Conservation (phyloP, 2,797 vertebrate genomes). For the Xenentodon cancila region DNA sequence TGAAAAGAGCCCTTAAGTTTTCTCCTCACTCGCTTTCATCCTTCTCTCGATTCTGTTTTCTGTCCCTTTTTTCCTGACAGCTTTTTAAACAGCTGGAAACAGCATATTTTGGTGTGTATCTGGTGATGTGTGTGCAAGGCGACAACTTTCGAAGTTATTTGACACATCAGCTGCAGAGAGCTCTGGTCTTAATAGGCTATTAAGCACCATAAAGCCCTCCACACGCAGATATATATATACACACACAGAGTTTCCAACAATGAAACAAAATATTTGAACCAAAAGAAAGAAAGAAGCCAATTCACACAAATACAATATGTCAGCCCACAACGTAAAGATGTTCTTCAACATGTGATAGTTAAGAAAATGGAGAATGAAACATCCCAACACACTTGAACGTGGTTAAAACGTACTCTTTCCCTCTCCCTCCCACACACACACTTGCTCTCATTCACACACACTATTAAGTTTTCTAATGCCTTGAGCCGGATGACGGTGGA, state of each 20-base stretch:
- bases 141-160: conserved; percentile 65
- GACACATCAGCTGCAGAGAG: conserved; percentile 72
- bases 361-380: conserved; percentile 19
- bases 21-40: not conserved
- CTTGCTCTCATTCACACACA: conserved; percentile 56
- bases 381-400: conserved; percentile 44
- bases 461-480: conserved; percentile 73
- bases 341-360: conserved; percentile 22
- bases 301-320: conserved; percentile 32
- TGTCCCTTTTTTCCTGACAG: conserved; percentile 7
- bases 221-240: conserved; percentile 19
- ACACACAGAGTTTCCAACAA: conserved; percentile 25
- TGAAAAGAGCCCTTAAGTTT: not conserved
- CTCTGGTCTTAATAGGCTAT: conserved; percentile 78
- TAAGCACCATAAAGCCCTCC: conserved; percentile 67
- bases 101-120: conserved; percentile 34
- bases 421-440: not conserved
- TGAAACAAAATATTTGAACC: conserved; percentile 11
- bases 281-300: conserved; percentile 16
- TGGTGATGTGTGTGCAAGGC: conserved; percentile 16
- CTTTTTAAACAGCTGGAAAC: conserved; percentile 62
- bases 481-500: conserved; percentile 64
- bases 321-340: conserved; percentile 23
- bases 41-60: not conserved
- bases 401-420: conserved; percentile 8